Base-by-base conservation (phyloP, 2,113 vertebrate species). In the Lophura nycthemera region DNA sequence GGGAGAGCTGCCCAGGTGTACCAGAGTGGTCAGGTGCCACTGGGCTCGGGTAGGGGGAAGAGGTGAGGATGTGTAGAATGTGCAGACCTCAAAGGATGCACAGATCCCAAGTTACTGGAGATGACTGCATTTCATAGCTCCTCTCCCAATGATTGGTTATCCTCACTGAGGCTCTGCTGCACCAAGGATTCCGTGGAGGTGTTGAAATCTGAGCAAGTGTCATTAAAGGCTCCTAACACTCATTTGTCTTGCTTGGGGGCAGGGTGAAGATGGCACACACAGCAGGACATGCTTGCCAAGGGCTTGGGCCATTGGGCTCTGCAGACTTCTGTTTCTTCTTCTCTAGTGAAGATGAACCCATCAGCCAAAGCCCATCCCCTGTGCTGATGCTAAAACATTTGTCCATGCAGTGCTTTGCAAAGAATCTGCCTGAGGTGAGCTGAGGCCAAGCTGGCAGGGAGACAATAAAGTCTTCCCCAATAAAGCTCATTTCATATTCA, bases 11-110 rank as follows among this genome's bases (percentile, higher is more conserved):
- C 66, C 38, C 66, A 11, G 16, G 4, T 47, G 8, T 30, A n/a
- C 29, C 19, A 7, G 18, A 22, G 52, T 0, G 0, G 15, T 43
- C 24, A 10, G 0, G 21, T 15, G n/a, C 10, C 32, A 29, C 11
- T 0, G 0, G 12, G 30, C 38, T 40, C 13, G 45, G 36, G 45
- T 8, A 64, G 48, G 61, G 78, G 83, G 56, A 59, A 42, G 20
- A 38, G 63, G 32, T 29, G 59, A 40, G 38, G 40, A 42, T 40
- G 56, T 87, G 40, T 56, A 54, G 64, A n/a, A 45, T 40, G 56
- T 87, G 40, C 60, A 54, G 64, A n/a, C 30, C 54, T 32, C 54
- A 32, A 56, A 56, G 52, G 52, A 30, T 30, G 52, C 16, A 30
- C 54, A 56, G 54, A 32, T 29, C 71, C 50, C 43, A 21, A 9